Evolutionary conservation across 1,140 invertebrate genomes (phyloP).

Genomic region (Agrypnia vestita): DNA sequence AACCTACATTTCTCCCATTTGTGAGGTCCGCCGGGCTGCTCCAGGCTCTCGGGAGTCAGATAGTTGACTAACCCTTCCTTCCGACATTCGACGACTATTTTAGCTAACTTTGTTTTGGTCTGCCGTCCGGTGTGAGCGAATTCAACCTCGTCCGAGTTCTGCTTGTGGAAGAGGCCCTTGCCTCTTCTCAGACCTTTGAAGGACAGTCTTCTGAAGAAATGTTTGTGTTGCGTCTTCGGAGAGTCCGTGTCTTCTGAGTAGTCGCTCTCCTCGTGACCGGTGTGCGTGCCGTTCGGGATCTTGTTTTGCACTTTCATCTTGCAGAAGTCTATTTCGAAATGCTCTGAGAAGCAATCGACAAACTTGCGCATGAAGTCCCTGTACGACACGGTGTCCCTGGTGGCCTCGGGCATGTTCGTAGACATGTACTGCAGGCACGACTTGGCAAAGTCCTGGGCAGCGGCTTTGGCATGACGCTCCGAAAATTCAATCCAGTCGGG

Average conservation of each 20-base stretch:
- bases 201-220: slow-evolving; percentile 88
- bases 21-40: slow-evolving; percentile 85
- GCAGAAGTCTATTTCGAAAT: slow-evolving; percentile 85
- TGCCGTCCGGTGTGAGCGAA: slow-evolving; percentile 81
- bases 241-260: slow-evolving; percentile 86
- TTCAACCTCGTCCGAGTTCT: slow-evolving; percentile 92
- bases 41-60: slow-evolving; percentile 90
- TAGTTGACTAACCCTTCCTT: slow-evolving; percentile 96
- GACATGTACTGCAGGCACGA: slow-evolving; percentile 87
- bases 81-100: slow-evolving; percentile 92
- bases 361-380: slow-evolving; percentile 88
- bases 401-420: slow-evolving; percentile 78
- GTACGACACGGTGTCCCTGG: slow-evolving; percentile 78
- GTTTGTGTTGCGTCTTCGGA: slow-evolving; percentile 85
- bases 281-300: slow-evolving; percentile 69
- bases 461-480: slow-evolving; percentile 87
- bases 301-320: slow-evolving; percentile 76
- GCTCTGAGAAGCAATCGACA: slow-evolving; percentile 87
- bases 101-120: slow-evolving; percentile 89
- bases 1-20: slow-evolving; percentile 96
- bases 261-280: slow-evolving; percentile 72
- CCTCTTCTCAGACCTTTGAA: slow-evolving; percentile 86
- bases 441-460: slow-evolving; percentile 90
- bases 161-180: slow-evolving; percentile 91
- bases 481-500: slow-evolving; percentile 87